These are phyloP conservation scores for Drosophila baimaii DNA, from an alignment of 1,140 invertebrate species.

Conservation along the genomic window DNA sequence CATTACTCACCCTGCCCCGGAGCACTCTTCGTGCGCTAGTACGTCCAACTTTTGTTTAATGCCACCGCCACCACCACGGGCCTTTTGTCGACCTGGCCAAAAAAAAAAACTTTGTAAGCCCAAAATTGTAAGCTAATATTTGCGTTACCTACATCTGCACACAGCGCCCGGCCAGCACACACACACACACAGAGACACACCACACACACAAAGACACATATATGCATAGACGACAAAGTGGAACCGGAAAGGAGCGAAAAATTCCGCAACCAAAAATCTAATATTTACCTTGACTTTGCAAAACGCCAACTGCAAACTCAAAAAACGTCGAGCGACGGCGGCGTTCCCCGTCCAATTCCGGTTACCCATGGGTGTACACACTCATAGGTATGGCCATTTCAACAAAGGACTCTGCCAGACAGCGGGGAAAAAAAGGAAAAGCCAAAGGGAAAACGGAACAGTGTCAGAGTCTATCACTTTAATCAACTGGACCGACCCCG, in stretches of 20 bases:
- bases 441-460: conserved; percentile 24
- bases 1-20: conserved; percentile 28
- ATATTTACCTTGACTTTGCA: conserved; percentile 81
- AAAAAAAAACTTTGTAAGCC: conserved; percentile 70
- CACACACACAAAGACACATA: no score
- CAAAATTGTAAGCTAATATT: conserved; percentile 82
- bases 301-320: conserved; percentile 72
- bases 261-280: conserved; percentile 77
- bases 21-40: conserved; percentile 6
- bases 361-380: conserved; percentile 16
- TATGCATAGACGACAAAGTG: conserved; percentile 32
- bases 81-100: conserved; percentile 61
- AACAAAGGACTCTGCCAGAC: conserved; percentile 72
- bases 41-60: conserved; percentile 66
- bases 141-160: conserved; percentile 72
- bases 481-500: conserved; percentile 66
- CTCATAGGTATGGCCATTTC: conserved; percentile 29
- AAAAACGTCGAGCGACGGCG: conserved; percentile 34
- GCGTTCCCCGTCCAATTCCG: conserved; percentile 22
- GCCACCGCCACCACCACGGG: conserved; percentile 68
- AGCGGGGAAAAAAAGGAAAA: background rate
- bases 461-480: conserved; percentile 72
- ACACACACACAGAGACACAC: conserved; percentile 12
- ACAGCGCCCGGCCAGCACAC: conserved; percentile 13
- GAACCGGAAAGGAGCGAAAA: conserved; percentile 51